These are phyloP conservation scores for Hiodon alosoides DNA, from an alignment of 2,113 vertebrate species.

Conservation along the genomic window DNA sequence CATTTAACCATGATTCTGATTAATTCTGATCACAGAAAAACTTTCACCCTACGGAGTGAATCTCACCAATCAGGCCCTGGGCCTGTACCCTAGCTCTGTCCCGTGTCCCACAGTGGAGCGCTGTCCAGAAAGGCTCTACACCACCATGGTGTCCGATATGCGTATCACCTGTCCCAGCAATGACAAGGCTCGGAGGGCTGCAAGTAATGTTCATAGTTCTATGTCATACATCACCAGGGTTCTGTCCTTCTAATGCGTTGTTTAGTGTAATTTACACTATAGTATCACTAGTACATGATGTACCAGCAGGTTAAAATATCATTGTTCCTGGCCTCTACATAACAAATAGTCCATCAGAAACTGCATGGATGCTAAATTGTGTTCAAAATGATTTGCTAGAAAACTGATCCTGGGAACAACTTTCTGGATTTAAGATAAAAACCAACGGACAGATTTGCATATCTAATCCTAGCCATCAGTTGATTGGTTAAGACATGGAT, in stretches of 20 bases:
- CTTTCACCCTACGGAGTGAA: slow-evolving; percentile 48
- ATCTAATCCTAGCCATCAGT: neutral
- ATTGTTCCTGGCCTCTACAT: neutral
- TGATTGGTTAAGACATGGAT: neutral
- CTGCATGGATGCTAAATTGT: neutral
- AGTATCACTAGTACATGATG: too few species aligned
- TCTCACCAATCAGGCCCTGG: slow-evolving; percentile 43
- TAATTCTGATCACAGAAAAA: slow-evolving; percentile 43
- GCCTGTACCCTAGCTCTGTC: slow-evolving; percentile 46
- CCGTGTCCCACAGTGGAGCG: slow-evolving; percentile 50
- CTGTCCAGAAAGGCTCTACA: slow-evolving; percentile 62
- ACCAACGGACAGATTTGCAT: too few species aligned
- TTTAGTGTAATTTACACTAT: too few species aligned
- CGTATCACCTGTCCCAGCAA: slow-evolving; percentile 59
- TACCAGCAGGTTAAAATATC: too few species aligned
- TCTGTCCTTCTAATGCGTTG: neutral
- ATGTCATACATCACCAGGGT: neutral
- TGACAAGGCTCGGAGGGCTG: slow-evolving; percentile 58
- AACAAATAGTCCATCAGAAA: neutral
- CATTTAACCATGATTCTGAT: neutral
- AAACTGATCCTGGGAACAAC: neutral
- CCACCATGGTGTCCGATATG: slow-evolving; percentile 69
- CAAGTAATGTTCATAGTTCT: slow-evolving; percentile 53
- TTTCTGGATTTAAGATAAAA: neutral
- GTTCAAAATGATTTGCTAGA: neutral